A percentile compares a stretch with the other conserved stretches of the same genome.
These are phyloP conservation scores for Bradypodion pumilum DNA, from an alignment of 2,797 vertebrate species.

Conservation along the genomic window DNA sequence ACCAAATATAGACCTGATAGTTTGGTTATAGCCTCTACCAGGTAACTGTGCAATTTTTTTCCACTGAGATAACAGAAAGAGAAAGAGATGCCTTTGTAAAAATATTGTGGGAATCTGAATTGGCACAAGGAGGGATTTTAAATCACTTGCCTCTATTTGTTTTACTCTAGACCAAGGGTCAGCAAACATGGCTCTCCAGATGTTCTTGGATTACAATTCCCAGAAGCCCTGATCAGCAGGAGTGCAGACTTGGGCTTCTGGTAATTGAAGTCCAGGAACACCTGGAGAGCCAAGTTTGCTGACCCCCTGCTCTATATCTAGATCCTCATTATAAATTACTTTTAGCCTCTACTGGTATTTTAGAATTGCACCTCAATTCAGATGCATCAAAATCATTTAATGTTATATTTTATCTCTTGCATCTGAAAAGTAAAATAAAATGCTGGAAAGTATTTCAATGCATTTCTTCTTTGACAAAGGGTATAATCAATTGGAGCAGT, in stretches of 20 bases:
- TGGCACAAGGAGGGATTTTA: neutral
- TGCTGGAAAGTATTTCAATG: neutral
- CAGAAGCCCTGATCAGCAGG: too few species aligned
- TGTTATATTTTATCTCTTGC: conserved; percentile 17
- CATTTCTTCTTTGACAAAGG: conserved; percentile 4
- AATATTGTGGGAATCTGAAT: neutral
- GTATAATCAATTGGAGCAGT: neutral
- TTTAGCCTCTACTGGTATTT: neutral
- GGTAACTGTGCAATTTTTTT: neutral
- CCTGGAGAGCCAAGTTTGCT: too few species aligned
- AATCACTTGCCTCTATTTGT: neutral
- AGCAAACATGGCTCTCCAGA: too few species aligned
- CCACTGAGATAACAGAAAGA: too few species aligned
- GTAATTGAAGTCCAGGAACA: too few species aligned
- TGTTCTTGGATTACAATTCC: too few species aligned
- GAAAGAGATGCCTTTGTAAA: neutral
- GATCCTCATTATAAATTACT: neutral
- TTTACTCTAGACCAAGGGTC: neutral
- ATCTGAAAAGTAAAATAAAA: conserved; percentile 25
- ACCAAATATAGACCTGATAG: too few species aligned
- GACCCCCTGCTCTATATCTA: too few species aligned
- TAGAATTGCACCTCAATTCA: neutral
- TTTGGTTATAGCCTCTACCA: neutral
- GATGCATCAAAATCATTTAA: neutral
- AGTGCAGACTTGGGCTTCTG: too few species aligned